These are phyloP conservation scores for Hippocampus guttulatus DNA, from an alignment of 2,113 vertebrate species.

Conservation along the genomic window DNA sequence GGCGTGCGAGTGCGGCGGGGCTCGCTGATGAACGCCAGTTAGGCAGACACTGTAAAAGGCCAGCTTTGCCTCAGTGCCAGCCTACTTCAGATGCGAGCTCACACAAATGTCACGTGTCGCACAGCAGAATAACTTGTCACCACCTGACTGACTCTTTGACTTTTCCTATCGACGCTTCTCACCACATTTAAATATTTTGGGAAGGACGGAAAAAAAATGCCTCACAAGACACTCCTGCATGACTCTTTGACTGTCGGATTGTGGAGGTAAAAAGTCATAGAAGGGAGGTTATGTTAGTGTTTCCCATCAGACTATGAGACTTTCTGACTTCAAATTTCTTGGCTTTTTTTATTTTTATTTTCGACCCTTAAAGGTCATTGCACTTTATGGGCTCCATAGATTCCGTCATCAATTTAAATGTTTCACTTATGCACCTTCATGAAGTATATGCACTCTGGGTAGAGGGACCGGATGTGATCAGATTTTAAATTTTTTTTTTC, in stretches of 20 bases:
- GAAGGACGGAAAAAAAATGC: background rate
- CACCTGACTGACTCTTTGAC: conserved; percentile 58
- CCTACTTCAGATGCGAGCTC: conserved; percentile 53
- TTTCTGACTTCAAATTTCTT: background rate
- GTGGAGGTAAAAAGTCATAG: background rate
- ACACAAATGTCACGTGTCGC: conserved; percentile 69
- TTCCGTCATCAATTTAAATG: no score
- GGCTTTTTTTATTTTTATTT: background rate
- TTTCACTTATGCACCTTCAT: no score
- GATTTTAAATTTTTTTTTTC: no score
- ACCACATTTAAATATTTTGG: conserved; percentile 23
- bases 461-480: no score
- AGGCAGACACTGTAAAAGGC: conserved; percentile 51
- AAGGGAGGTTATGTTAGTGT: background rate
- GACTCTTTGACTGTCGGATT: background rate
- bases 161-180: conserved; percentile 45
- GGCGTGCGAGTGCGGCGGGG: background rate
- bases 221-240: background rate
- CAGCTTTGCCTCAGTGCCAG: conserved; percentile 54
- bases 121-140: conserved; percentile 55
- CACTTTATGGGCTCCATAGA: background rate
- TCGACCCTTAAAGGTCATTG: background rate
- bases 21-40: conserved; percentile 7
- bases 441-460: no score
- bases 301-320: background rate